phyloP scores from a whole-genome alignment of 2,797 vertebrate genomes.

The Spheniscus humboldti region DNA sequence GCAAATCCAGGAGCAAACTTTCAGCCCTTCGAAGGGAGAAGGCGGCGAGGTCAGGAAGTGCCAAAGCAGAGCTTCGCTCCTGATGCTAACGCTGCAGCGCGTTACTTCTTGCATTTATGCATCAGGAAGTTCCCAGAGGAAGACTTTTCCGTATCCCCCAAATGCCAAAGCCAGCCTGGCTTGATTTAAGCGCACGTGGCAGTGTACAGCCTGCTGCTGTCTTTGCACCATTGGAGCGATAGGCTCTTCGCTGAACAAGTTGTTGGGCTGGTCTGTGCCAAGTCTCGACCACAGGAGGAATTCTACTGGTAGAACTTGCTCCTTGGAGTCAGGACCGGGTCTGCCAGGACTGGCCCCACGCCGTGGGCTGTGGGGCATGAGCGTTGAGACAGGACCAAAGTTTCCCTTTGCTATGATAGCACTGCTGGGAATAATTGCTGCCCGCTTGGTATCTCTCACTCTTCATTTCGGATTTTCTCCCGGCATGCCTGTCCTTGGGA shows the following conservation, averaged over 20 bases:
- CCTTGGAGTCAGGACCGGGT: rapidly evolving
- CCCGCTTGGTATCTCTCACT: background rate
- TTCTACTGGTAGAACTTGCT: background rate
- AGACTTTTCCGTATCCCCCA: background rate
- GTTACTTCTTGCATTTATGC: background rate
- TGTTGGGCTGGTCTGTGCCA: background rate
- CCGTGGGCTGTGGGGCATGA: rapidly evolving
- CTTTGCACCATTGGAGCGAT: rapidly evolving
- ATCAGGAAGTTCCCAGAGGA: background rate
- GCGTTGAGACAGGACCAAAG: rapidly evolving
- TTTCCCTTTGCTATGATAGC: background rate
- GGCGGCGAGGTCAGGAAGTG: background rate
- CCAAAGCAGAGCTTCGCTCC: background rate
- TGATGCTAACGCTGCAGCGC: rapidly evolving
- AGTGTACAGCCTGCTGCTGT: rapidly evolving
- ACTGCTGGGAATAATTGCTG: background rate
- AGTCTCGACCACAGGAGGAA: background rate
- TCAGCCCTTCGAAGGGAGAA: background rate
- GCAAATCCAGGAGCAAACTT: background rate
- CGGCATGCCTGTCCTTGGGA: rapidly evolving
- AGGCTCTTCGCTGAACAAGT: background rate
- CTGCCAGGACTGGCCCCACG: background rate
- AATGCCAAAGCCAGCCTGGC: background rate
- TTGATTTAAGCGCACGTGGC: rapidly evolving
- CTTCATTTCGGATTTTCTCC: background rate